Conservation (phyloP, 2,113 vertebrate species). For the Rallus limicola region DNA sequence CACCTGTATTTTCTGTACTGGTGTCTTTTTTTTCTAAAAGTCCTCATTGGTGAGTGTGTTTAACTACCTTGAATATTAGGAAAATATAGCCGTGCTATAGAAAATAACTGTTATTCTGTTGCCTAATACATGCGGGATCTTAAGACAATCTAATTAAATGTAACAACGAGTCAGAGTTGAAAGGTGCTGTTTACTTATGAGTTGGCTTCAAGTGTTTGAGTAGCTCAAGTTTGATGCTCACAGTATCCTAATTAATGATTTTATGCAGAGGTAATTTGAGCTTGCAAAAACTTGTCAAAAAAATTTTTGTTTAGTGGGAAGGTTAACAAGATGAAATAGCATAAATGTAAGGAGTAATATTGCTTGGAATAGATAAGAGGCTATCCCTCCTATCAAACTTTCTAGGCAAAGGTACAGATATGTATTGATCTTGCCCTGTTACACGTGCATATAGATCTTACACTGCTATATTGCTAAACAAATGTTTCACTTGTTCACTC, state of each 20-base stretch:
- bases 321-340: background rate
- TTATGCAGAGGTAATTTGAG: background rate
- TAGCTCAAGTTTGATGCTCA: background rate
- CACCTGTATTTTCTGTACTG: background rate
- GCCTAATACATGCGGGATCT: background rate
- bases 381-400: background rate
- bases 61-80: background rate
- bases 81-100: background rate
- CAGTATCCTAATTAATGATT: background rate
- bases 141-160: background rate
- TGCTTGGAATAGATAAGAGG: background rate
- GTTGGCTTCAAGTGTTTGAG: background rate
- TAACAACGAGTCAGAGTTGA: background rate
- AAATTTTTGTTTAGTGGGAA: background rate
- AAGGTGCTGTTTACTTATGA: background rate
- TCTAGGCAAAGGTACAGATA: background rate
- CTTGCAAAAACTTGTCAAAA: slow-evolving; percentile 28
- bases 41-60: background rate
- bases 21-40: background rate
- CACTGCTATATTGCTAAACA: background rate
- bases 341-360: background rate
- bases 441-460: background rate
- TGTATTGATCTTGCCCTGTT: background rate
- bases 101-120: background rate
- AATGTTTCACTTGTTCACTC: background rate